These are phyloP conservation scores for Petrocephalus microphthalmus DNA, from an alignment of 2,113 vertebrate species.

Conservation along the genomic window DNA sequence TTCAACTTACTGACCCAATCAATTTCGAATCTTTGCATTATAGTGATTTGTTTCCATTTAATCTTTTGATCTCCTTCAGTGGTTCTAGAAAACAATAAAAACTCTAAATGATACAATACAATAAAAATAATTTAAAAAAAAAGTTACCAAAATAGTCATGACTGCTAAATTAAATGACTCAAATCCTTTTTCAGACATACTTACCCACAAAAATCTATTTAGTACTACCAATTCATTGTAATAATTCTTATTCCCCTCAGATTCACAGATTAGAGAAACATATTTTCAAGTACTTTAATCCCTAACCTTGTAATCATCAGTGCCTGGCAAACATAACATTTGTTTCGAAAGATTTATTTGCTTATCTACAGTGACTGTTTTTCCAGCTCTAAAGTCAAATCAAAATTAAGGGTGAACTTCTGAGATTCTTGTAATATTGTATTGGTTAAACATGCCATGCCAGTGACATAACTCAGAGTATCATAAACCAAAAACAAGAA, in stretches of 20 bases:
- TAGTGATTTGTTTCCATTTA: conserved; percentile 28
- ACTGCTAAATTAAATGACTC: conserved; percentile 53
- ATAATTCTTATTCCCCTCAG: conserved; percentile 35
- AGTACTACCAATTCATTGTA: conserved; percentile 30
- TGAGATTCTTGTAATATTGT: background rate
- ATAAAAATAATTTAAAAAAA: conserved; percentile 40
- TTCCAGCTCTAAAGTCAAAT: conserved; percentile 35
- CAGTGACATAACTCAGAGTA: background rate
- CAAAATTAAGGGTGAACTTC: conserved; percentile 17
- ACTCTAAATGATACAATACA: too few species aligned
- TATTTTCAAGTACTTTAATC: conserved; percentile 52
- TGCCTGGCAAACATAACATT: conserved; percentile 33
- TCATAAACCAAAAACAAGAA: background rate
- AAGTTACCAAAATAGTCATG: conserved; percentile 55
- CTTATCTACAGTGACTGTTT: background rate
- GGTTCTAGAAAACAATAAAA: conserved; percentile 34
- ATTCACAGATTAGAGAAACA: conserved; percentile 54
- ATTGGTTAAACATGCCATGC: background rate
- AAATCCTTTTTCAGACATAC: conserved; percentile 61
- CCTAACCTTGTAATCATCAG: conserved; percentile 26
- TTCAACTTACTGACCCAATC: background rate
- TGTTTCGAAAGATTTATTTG: conserved; percentile 35
- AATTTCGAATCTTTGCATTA: conserved; percentile 30
- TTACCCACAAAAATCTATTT: conserved; percentile 48
- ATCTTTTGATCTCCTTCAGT: conserved; percentile 31